Evolutionary conservation across 2,797 vertebrate species (phyloP), one percentile per base, ranked within the genome.

Genomic region (Hippopotamyrus pictus): DNA sequence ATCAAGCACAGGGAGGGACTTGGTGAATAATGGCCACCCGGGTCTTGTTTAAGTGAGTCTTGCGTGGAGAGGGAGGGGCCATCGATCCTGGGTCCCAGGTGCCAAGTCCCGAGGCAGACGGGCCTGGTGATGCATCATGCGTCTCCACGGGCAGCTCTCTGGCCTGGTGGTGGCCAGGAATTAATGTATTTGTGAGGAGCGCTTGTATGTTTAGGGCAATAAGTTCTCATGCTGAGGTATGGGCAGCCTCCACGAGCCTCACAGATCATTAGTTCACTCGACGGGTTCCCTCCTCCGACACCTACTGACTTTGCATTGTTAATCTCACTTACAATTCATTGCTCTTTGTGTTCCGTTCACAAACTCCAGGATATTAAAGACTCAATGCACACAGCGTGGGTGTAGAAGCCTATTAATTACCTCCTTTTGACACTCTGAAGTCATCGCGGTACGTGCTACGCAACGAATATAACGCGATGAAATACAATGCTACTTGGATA

Each of bases 221-320:
- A 92, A 90, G 33, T 8, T 37, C 1, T 14, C 73, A 29, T 79
- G 22, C 54, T 59, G 53, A 62, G 79, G 83, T 57, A 33, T 33
- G 50, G 69, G 44, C 69, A 51, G 76, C 50, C 54, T 62, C 25
- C 19, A 44, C 50, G 4, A 44, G 87, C 82, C 88, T 53, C 76
- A n/a, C 19, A 89, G 83, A 90, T 93, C 91, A 92, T 91, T 87
- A 91, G 88, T 90, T 84, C 88, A 90, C 90, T 50, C n/a, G 82
- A 84, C 9, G 82, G 46, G 82, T 51, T 48, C 46, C 79, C 46
- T 50, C 41, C n/a, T 84, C 82, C 17, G n/a, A 84, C 41, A 50
- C 82, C 82, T 89, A 88, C 82, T 89, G 82, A 51, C 46, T 48
- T 48, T 22, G 82, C 19, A 76, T 59, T 90, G 89, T 90, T 90